Evolutionary conservation across 2,113 vertebrate species (phyloP).

Genomic region (Miniopterus natalensis): DNA sequence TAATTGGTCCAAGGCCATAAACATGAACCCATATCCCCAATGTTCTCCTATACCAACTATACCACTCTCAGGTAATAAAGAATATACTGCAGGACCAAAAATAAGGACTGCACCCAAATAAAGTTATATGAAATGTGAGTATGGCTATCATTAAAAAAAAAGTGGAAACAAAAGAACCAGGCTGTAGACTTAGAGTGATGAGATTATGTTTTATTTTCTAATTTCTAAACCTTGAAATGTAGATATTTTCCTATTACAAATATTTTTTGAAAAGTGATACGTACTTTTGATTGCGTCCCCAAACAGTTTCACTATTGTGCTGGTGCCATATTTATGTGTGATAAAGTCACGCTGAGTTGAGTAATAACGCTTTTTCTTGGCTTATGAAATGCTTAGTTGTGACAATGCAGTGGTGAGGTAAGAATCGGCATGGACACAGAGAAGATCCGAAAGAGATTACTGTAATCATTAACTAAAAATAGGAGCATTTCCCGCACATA

Average conservation of each 20-base stretch:
- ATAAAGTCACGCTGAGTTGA: not conserved
- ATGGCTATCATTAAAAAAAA: not conserved
- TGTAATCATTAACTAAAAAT: not conserved
- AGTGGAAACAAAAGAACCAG: not conserved
- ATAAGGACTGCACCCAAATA: not conserved
- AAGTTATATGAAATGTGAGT: not conserved
- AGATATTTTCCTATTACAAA: not conserved
- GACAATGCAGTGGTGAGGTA: conserved; percentile 52
- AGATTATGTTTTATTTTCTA: conserved; percentile 29
- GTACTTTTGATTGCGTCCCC: not conserved
- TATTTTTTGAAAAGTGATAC: not conserved
- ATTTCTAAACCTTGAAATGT: conserved; percentile 31
- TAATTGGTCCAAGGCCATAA: not conserved
- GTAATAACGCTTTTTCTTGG: not conserved
- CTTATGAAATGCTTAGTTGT: not conserved
- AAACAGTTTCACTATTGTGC: not conserved
- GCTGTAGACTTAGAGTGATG: not conserved
- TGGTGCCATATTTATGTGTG: not conserved
- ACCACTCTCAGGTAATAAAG: not conserved
- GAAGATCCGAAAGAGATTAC: conserved; percentile 32
- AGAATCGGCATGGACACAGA: conserved; percentile 42
- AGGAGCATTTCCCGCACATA: not conserved
- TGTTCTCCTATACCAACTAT: too few relatives aligned
- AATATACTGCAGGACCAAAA: not conserved
- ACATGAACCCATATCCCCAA: not conserved